phyloP scores from a whole-genome alignment of 2,113 vertebrate species.

The Columba janthina region DNA sequence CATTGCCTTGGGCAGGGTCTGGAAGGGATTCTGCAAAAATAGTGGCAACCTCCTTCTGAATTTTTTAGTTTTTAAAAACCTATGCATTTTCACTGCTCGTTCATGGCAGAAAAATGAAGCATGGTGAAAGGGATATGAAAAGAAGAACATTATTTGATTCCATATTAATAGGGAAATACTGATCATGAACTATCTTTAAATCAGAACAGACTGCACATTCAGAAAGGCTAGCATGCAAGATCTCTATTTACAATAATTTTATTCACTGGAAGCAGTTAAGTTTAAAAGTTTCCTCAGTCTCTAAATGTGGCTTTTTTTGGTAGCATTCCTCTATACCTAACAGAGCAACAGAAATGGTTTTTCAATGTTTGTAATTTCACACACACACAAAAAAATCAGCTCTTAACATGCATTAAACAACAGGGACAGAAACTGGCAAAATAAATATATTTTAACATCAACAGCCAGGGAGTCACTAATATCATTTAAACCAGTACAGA shows the following conservation, averaged over 20 bases:
- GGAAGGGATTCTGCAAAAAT: not conserved
- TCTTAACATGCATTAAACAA: not conserved
- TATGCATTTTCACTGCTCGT: not conserved
- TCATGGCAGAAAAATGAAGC: not conserved
- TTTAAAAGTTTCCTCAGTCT: not conserved
- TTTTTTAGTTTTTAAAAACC: not conserved
- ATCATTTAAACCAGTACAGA: not conserved
- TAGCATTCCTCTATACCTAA: not conserved
- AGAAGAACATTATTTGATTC: not conserved
- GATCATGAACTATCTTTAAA: not conserved
- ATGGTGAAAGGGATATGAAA: not conserved
- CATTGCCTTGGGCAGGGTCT: not conserved
- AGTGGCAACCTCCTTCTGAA: not conserved
- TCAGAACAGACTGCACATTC: not conserved
- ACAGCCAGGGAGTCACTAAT: not conserved
- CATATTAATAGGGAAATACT: not conserved
- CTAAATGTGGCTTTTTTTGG: not conserved
- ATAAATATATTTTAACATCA: not conserved
- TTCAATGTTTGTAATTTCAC: not conserved
- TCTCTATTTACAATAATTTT: not conserved
- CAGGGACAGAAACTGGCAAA: not conserved
- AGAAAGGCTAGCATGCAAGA: not conserved
- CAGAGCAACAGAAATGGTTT: not conserved
- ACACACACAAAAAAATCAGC: not conserved
- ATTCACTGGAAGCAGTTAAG: not conserved